A percentile compares a stretch with the other conserved stretches of the same genome.
These are phyloP conservation scores for Ctenopoma multispine DNA, from an alignment of 2,797 vertebrate genomes.

Conservation along the genomic window DNA sequence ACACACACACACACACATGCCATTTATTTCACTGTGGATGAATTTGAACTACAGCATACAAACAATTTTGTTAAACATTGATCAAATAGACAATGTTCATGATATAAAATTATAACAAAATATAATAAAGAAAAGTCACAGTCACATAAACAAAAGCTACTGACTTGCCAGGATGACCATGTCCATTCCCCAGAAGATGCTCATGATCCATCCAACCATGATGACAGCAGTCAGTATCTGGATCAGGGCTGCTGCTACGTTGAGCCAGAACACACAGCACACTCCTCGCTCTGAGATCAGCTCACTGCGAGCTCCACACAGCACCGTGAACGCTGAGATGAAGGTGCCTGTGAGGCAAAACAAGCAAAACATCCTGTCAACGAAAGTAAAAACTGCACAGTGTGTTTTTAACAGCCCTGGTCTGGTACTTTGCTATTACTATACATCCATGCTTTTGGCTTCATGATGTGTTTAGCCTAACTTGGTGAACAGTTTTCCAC, in stretches of 20 bases:
- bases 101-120: too few relatives aligned
- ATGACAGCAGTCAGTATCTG: constrained; percentile 96
- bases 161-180: constrained; percentile 99
- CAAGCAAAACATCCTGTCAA: constrained; percentile 4
- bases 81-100: too few relatives aligned
- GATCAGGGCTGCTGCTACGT: constrained; percentile 95
- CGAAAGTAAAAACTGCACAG: neutral
- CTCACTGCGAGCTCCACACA: constrained; percentile 94
- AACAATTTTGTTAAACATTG: too few relatives aligned
- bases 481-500: constrained; percentile 17
- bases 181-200: constrained; percentile 99
- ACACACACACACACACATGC: neutral
- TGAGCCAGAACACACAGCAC: constrained; percentile 98
- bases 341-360: constrained; percentile 87
- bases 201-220: constrained; percentile 99
- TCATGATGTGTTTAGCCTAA: neutral
- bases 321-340: constrained; percentile 94
- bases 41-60: too few relatives aligned
- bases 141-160: constrained; percentile 52
- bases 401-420: neutral
- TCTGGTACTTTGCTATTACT: too few relatives aligned
- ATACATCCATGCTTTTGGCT: neutral
- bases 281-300: constrained; percentile 90
- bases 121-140: too few relatives aligned
- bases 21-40: too few relatives aligned